These are phyloP conservation scores for Linyphia triangularis DNA, from an alignment of 2,888 invertebrate genomes.

Conservation along the genomic window DNA sequence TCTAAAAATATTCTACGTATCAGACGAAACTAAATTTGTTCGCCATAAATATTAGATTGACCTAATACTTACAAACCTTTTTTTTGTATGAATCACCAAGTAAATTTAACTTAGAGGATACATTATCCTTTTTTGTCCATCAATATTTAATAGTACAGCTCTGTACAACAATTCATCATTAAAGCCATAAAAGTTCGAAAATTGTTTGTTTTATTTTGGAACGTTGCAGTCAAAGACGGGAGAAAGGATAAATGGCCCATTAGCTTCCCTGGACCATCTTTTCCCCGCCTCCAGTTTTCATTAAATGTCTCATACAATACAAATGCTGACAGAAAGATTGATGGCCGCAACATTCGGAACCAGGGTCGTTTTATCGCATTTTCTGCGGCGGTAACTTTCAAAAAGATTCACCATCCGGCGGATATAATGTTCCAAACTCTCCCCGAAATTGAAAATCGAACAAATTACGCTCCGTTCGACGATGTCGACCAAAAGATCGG, in stretches of 20 bases:
- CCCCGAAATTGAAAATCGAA: conserved; percentile 39
- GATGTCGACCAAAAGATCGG: too few relatives aligned
- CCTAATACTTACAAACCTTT: neutral
- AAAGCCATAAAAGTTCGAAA: conserved; percentile 3
- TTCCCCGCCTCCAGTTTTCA: neutral
- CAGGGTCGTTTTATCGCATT: conserved; percentile 20
- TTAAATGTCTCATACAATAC: conserved; percentile 35
- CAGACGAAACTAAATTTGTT: neutral
- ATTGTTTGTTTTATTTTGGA: neutral
- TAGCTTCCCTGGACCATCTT: neutral
- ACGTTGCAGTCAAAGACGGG: neutral
- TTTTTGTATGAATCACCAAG: neutral
- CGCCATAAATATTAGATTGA: neutral
- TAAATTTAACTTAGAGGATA: neutral
- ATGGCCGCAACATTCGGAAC: conserved; percentile 13
- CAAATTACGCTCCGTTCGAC: neutral
- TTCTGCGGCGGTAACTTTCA: conserved; percentile 30
- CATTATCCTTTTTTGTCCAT: neutral
- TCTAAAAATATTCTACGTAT: neutral
- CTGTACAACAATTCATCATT: neutral
- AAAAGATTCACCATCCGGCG: neutral
- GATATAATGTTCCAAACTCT: neutral
- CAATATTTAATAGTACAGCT: neutral
- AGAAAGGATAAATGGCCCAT: conserved; percentile 13
- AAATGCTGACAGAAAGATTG: conserved; percentile 27